These are phyloP conservation scores for Rhopalosiphum maidis DNA, from an alignment of 1,140 invertebrate genomes.

Conservation along the genomic window DNA sequence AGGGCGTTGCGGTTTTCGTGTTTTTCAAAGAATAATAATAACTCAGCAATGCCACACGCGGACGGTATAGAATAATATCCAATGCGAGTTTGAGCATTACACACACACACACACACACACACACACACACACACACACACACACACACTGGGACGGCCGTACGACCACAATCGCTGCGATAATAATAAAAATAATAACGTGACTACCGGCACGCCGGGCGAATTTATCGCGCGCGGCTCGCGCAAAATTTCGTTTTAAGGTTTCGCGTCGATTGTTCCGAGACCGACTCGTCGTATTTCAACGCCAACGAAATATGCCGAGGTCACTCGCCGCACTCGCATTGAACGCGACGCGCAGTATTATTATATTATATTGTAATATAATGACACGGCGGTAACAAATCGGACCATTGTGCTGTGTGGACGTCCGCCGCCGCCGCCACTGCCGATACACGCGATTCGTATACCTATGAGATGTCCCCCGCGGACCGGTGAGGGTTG, in stretches of 20 bases:
- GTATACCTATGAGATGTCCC: background rate
- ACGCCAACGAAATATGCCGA: conserved; percentile 40
- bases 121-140: too few species aligned
- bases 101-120: too few species aligned
- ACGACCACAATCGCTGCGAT: background rate
- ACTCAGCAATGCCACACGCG: background rate
- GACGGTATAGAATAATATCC: background rate
- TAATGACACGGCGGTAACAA: conserved; percentile 5
- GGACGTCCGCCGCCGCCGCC: background rate
- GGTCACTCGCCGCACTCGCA: background rate
- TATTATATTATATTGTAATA: conserved; percentile 20
- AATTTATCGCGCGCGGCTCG: conserved; percentile 19
- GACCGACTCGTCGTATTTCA: conserved; percentile 35
- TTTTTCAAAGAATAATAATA: background rate
- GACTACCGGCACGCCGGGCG: background rate
- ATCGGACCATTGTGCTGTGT: conserved; percentile 43
- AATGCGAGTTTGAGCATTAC: background rate
- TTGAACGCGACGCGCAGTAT: background rate
- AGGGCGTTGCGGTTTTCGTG: background rate
- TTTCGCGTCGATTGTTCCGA: conserved; percentile 26
- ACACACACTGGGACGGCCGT: background rate
- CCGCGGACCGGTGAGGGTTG: too few species aligned
- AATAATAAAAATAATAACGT: background rate
- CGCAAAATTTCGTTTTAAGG: conserved; percentile 21
- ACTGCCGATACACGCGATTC: background rate